Percentiles rank a stretch among this genome's conserved stretches.
Conservation (phyloP, 92 coral and sea anemone species). For the Meandrina meandrites region DNA sequence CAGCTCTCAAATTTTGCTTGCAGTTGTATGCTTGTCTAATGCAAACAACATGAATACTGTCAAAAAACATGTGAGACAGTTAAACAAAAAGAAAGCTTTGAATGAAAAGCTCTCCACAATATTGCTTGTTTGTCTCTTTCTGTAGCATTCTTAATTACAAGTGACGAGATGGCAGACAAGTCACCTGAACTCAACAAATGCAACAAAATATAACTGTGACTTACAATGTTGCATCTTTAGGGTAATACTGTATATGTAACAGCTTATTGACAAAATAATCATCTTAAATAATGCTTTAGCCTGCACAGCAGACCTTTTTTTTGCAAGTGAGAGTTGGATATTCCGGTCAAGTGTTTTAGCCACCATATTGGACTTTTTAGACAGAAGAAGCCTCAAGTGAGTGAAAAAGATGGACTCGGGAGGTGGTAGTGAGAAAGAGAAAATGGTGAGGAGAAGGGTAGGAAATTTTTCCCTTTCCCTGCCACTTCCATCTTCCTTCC, state of each 20-base stretch:
- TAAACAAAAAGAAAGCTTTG: background rate
- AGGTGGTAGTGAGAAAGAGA: too few relatives aligned
- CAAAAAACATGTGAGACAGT: constrained; percentile 23
- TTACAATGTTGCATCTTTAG: background rate
- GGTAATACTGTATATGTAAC: background rate
- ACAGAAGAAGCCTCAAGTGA: too few relatives aligned
- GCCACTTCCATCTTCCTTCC: too few relatives aligned
- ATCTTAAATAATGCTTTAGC: background rate
- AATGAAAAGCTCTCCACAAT: background rate
- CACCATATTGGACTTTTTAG: too few relatives aligned
- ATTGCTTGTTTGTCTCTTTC: constrained; percentile 2
- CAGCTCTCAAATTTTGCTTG: too few relatives aligned
- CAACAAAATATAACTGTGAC: background rate
- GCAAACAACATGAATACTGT: background rate
- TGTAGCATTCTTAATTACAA: constrained; percentile 51
- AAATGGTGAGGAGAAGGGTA: too few relatives aligned
- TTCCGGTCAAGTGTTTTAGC: too few relatives aligned
- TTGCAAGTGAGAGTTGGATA: too few relatives aligned
- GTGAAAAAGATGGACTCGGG: too few relatives aligned
- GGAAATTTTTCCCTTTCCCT: too few relatives aligned
- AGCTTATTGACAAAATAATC: background rate
- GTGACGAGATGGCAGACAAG: constrained; percentile 18
- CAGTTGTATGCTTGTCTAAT: background rate
- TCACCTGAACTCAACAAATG: constrained; percentile 52
- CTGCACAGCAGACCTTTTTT: too few relatives aligned